phyloP scores from a whole-genome alignment of 2,113 vertebrate genomes.

The Dissostichus mawsoni region DNA sequence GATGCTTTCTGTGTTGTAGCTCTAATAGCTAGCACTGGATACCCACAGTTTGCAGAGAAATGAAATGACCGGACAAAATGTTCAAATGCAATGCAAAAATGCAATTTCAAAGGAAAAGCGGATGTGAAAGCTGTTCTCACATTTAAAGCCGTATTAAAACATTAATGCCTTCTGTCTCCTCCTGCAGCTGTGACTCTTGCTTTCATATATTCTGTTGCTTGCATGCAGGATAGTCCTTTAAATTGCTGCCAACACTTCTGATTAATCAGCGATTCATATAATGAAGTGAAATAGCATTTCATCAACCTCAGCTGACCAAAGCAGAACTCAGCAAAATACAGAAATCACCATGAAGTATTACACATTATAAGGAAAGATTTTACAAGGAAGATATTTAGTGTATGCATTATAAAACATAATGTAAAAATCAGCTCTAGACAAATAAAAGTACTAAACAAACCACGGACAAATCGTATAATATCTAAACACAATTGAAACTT shows the following conservation, averaged over 20 bases:
- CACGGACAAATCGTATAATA: no score
- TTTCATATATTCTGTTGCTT: not conserved
- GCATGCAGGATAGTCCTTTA: not conserved
- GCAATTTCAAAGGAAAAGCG: not conserved
- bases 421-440: no score
- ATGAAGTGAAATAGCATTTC: constrained; percentile 3
- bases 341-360: not conserved
- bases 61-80: not conserved
- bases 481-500: no score
- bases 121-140: not conserved
- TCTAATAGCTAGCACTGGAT: no score
- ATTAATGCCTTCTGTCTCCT: not conserved
- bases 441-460: no score
- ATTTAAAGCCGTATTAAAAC: not conserved
- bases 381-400: no score
- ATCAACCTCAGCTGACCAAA: not conserved
- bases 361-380: not conserved
- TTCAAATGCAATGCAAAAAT: not conserved
- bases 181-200: not conserved
- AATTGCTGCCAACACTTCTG: not conserved
- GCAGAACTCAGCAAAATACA: not conserved
- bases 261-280: not conserved
- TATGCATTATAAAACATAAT: no score
- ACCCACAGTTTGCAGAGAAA: not conserved
- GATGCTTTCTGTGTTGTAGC: no score